Evolutionary conservation across 1,140 invertebrate species (phyloP).

Genomic region (Apis florea): DNA sequence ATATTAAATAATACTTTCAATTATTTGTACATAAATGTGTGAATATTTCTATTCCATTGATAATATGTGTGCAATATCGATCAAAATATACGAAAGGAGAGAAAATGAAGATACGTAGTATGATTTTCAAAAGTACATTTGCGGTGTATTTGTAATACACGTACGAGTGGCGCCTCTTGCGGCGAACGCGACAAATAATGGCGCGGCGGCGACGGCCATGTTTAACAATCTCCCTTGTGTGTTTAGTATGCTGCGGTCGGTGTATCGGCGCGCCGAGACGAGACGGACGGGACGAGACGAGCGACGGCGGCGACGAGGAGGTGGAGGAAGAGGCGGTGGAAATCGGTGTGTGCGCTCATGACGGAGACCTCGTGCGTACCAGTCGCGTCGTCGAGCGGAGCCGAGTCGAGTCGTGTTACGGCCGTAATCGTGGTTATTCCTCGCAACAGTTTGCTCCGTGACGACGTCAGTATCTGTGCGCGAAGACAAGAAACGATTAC

Average conservation of each 20-base stretch:
- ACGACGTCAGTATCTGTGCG: conserved; percentile 47
- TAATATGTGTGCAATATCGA: not conserved
- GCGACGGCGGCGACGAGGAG: conserved; percentile 32
- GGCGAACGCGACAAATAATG: conserved; percentile 38
- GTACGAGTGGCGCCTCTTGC: conserved; percentile 52
- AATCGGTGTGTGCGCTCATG: conserved; percentile 58
- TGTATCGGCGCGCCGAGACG: conserved; percentile 64
- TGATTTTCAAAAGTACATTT: not conserved
- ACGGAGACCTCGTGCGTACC: conserved; percentile 65
- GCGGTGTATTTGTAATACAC: too few species aligned
- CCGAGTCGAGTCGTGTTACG: conserved; percentile 50
- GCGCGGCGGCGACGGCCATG: conserved; percentile 63
- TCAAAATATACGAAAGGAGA: not conserved
- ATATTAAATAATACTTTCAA: not conserved
- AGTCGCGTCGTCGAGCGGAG: conserved; percentile 63
- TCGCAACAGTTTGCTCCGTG: conserved; percentile 53
- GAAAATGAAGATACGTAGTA: not conserved
- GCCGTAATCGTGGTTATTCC: conserved; percentile 25
- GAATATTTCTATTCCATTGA: not conserved
- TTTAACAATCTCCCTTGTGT: conserved; percentile 70
- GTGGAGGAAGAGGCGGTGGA: conserved; percentile 35
- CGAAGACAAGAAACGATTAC: conserved; percentile 9
- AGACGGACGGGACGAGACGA: conserved; percentile 56
- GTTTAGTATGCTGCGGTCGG: conserved; percentile 70
- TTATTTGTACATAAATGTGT: too few species aligned